Evolutionary conservation across 1,140 invertebrate genomes (phyloP), one percentile per base, ranked within the genome.

Genomic region (Procambarus clarkii): DNA sequence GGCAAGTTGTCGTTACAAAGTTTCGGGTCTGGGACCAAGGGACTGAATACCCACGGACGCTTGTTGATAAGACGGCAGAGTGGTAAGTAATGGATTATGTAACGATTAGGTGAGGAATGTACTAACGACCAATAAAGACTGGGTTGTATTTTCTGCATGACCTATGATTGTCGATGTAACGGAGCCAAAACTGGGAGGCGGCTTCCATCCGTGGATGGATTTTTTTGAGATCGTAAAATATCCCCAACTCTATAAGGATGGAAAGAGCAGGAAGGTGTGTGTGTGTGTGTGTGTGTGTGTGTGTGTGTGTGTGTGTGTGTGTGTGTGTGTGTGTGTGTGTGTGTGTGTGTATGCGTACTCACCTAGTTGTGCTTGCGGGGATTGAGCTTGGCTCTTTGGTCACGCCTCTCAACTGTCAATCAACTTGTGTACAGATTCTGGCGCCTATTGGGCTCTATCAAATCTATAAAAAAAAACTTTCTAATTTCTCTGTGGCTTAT

Each of bases 101-200:
- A 74, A 74, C 3, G n/a, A 74, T 74, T 74, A 21, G 69, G 69
- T 74, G n/a, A n/a, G 69, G 69, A 74, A 34, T 74, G 69, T 74
- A 34, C n/a, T 24, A 34, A 74, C 24, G 69, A 74, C 21, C 69
- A 11, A 34, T 74, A 74, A 74, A 74, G 69, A 34, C 69, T 34
- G 24, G 34, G 69, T 74, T 74, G 7, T 74, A 74, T 34, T 24
- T 34, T 74, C 69, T 24, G 69, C 18, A 69, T 18, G 13, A 69
- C 64, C 18, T 34, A 34, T 34, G 34, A 11, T 3, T 34, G n/a
- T 8, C 24, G 21, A 74, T 74, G 24, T 24, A 34, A 15, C 3
- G n/a, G 11, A n/a, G 69, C 69, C 34, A 34, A 74, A 74, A 74
- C 21, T 34, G 11, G 7, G 34, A 11, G 5, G n/a, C 34, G 3